Evolutionary conservation across 2,888 invertebrate species (phyloP).

Genomic region (Lycia hirtaria): DNA sequence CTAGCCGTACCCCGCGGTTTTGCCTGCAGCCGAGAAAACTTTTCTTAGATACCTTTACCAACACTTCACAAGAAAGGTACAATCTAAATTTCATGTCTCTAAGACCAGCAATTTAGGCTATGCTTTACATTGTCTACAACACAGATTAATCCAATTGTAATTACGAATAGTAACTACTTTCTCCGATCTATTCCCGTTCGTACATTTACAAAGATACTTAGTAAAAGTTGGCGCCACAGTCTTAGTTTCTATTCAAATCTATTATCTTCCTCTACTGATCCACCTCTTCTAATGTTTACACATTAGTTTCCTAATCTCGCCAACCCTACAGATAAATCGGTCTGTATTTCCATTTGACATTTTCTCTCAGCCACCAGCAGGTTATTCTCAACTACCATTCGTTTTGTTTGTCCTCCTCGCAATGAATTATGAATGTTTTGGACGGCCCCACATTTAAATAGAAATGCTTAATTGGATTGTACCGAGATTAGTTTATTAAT

Average conservation of each 20-base stretch:
- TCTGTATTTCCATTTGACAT: constrained; percentile 51
- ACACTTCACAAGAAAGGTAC: no score
- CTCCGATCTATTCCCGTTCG: constrained; percentile 47
- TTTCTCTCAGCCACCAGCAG: constrained; percentile 32
- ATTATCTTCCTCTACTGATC: not conserved
- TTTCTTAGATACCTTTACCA: no score
- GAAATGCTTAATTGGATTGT: constrained; percentile 12
- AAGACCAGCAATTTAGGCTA: no score
- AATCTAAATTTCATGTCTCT: no score
- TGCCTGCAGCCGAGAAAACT: no score
- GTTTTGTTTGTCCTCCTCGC: constrained; percentile 18
- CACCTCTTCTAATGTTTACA: not conserved
- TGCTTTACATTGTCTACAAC: not conserved
- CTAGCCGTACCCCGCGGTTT: no score
- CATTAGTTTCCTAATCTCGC: not conserved
- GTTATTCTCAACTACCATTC: constrained; percentile 14
- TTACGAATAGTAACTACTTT: not conserved
- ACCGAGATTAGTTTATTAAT: constrained; percentile 7
- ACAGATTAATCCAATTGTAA: not conserved
- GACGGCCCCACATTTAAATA: constrained; percentile 10
- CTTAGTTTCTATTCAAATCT: not conserved
- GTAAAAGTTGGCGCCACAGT: not conserved
- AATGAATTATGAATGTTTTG: constrained; percentile 15
- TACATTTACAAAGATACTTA: constrained; percentile 19
- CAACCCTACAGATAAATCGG: not conserved